Conservation (phyloP, 1,140 invertebrate species). For the Pogonomyrmex californicus region DNA sequence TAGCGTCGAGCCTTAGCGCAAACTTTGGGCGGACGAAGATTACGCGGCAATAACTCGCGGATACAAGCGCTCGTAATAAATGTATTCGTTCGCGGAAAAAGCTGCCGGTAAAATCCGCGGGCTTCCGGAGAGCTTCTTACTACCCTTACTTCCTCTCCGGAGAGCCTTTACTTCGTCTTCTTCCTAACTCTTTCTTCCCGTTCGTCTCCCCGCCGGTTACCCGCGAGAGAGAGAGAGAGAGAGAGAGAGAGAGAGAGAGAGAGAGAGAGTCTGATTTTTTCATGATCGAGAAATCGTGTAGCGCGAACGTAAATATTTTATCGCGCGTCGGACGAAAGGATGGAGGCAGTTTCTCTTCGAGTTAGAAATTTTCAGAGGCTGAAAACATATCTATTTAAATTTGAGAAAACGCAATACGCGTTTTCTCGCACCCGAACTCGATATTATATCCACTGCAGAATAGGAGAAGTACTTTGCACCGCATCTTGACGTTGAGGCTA, state of each 20-base stretch:
- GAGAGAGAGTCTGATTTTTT: conserved; percentile 45
- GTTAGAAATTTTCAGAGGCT: neutral
- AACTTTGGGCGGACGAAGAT: conserved; percentile 71
- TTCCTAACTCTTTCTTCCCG: conserved; percentile 11
- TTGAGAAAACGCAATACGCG: neutral
- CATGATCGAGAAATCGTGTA: conserved; percentile 59
- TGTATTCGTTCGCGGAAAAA: conserved; percentile 46
- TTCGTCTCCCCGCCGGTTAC: neutral
- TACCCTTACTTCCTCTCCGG: conserved; percentile 13
- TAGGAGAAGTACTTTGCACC: conserved; percentile 62
- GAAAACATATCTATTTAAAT: conserved; percentile 37
- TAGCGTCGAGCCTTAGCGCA: conserved; percentile 58
- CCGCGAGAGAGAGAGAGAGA: neutral
- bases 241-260: too few relatives aligned
- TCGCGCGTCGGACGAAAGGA: conserved; percentile 18
- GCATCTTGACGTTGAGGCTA: conserved; percentile 78
- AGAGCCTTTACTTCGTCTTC: conserved; percentile 34
- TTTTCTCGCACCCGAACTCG: neutral
- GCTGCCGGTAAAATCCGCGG: conserved; percentile 3
- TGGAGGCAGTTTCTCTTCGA: neutral
- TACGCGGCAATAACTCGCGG: conserved; percentile 73
- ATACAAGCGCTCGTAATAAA: conserved; percentile 72
- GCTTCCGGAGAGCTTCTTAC: conserved; percentile 34
- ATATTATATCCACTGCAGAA: conserved; percentile 47
- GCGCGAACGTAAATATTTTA: conserved; percentile 45